Evolutionary conservation across 2,888 invertebrate species (phyloP), one percentile per base, ranked within the genome.

Genomic region (Agapostemon virescens): DNA sequence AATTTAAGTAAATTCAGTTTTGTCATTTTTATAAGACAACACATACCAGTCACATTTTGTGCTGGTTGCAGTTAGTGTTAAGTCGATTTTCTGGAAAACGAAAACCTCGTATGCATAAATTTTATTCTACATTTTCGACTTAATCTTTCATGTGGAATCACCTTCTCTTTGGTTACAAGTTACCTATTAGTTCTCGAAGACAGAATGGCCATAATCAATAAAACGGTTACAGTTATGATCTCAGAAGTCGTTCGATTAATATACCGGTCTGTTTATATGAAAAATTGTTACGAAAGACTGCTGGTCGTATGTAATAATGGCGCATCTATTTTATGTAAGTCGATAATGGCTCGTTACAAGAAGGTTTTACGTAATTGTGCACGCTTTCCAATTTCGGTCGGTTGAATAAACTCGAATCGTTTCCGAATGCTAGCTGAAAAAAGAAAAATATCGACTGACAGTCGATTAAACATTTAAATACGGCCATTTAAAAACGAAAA

Each of bases 301-400:
- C 30, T 11, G 13, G 30, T 67, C 30, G 67, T n/a, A 20, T 67
- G 67, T 30, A 67, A 42, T 42, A 42, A 5, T 11, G 23, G 30
- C 45, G 20, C 42, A 67, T 67, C 30, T 20, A 5, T 30, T 45
- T 67, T 67, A 67, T 67, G 17, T 67, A 67, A 67, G 42, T 26
- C 42, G 42, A 45, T 42, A 42, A 67, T 42, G 17, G 30, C 20
- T 20, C 30, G 2, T 26, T 42, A 42, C 40, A 9, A 42, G 9
- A 20, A 11, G 20, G 9, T 26, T 45, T 67, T 67, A 67, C 30
- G 42, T 67, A 67, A 67, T 67, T 9, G 42, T 67, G 17, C 30
- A 45, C 66, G 30, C 66, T 67, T 67, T 67, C 42, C 61, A 36
- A 11, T 63, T 63, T 63, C 36, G n/a, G n/a, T 20, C 9, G 61